Conservation (phyloP, 2,113 vertebrate genomes). For the Osmerus mordax region DNA sequence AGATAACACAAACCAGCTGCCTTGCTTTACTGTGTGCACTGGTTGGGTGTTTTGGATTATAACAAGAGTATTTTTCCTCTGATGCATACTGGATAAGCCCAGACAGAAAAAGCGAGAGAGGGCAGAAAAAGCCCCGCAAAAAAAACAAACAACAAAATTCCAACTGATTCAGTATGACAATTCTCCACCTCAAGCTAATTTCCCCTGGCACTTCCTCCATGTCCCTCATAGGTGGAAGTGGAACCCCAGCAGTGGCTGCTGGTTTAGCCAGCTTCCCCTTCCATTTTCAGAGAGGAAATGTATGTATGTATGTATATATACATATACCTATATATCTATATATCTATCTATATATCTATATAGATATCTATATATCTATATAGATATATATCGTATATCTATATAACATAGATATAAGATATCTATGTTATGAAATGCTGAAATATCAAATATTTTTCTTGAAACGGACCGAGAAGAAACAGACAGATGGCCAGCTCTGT, state of each 20-base stretch:
- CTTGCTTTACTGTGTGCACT: too few species aligned
- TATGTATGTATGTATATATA: conserved; percentile 13
- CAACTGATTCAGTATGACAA: not conserved
- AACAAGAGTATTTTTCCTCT: too few species aligned
- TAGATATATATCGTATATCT: too few species aligned
- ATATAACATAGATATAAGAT: too few species aligned
- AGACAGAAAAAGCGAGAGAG: too few species aligned
- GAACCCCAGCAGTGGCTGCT: not conserved
- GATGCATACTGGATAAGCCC: too few species aligned
- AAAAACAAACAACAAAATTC: conserved; percentile 1
- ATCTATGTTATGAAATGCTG: conserved; percentile 38
- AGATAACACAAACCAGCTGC: not conserved
- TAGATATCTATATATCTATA: too few species aligned
- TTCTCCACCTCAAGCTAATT: conserved; percentile 3
- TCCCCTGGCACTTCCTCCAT: not conserved
- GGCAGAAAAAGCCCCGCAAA: not conserved
- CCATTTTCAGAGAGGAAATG: conserved; percentile 13
- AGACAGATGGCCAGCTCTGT: conserved; percentile 68
- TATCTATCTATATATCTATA: too few species aligned
- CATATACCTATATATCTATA: not conserved
- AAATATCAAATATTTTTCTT: conserved; percentile 46
- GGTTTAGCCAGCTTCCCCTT: conserved; percentile 11
- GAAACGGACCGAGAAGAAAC: conserved; percentile 54
- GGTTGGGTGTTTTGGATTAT: too few species aligned
- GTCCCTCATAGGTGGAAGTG: conserved; percentile 8